These are phyloP conservation scores for Plebejus anna DNA, from an alignment of 2,888 invertebrate species.

Conservation along the genomic window DNA sequence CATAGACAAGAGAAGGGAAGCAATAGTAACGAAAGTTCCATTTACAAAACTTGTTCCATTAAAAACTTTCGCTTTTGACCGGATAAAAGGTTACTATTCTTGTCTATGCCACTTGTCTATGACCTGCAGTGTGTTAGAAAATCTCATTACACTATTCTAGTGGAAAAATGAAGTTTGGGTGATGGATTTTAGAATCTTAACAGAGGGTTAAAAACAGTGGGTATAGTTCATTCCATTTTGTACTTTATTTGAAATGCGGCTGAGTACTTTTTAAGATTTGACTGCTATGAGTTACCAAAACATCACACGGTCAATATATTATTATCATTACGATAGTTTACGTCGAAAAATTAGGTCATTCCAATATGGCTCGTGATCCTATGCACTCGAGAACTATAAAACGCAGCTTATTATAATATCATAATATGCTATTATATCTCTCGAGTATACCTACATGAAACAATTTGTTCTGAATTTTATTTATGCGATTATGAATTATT, in stretches of 20 bases:
- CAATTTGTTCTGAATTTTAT: not conserved
- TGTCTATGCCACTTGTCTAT: not conserved
- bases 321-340: not conserved
- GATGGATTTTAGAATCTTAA: not conserved
- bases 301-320: not conserved
- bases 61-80: not conserved
- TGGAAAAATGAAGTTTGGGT: not conserved
- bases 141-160: not conserved
- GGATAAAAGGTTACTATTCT: not conserved
- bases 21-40: not conserved
- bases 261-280: not conserved
- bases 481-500: no score
- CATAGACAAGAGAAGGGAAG: not conserved
- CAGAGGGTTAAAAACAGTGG: not conserved
- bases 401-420: not conserved
- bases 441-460: not conserved
- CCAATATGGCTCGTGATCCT: not conserved
- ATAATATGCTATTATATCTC: no score
- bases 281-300: not conserved
- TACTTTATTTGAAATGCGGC: not conserved
- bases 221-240: constrained; percentile 3
- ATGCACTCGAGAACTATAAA: not conserved
- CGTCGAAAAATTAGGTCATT: not conserved
- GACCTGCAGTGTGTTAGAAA: not conserved
- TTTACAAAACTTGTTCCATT: not conserved